These are phyloP conservation scores for Nephila pilipes DNA, from an alignment of 1,140 invertebrate genomes.

Conservation along the genomic window DNA sequence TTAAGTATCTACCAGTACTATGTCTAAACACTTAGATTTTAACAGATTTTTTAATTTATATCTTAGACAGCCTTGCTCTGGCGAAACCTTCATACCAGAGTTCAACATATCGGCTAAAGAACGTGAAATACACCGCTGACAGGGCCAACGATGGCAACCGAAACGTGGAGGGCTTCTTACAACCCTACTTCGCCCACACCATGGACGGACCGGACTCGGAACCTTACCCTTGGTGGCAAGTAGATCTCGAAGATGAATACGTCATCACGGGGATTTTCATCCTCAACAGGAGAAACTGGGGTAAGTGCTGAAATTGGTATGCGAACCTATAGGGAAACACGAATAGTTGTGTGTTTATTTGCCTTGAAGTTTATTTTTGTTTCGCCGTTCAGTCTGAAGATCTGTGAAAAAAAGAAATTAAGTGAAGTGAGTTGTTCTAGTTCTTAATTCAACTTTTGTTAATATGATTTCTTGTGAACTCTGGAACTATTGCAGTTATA, in stretches of 20 bases:
- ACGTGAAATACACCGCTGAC: slow-evolving; percentile 77
- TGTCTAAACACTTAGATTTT: too few species aligned
- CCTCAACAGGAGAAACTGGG: slow-evolving; percentile 78
- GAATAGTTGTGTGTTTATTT: too few species aligned
- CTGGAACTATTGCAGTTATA: too few species aligned
- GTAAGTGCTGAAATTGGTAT: slow-evolving; percentile 44
- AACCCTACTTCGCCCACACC: slow-evolving; percentile 78
- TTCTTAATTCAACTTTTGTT: too few species aligned
- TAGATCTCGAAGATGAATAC: slow-evolving; percentile 77
- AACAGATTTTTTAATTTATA: background rate
- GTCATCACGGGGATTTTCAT: slow-evolving; percentile 77
- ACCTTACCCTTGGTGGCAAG: slow-evolving; percentile 78
- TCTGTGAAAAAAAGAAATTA: too few species aligned
- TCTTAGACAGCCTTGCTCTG: slow-evolving; percentile 74
- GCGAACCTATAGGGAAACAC: too few species aligned
- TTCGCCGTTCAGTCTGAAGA: too few species aligned
- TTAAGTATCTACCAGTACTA: too few species aligned
- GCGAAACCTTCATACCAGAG: slow-evolving; percentile 77
- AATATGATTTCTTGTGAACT: too few species aligned
- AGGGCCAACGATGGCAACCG: slow-evolving; percentile 77
- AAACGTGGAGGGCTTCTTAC: slow-evolving; percentile 76
- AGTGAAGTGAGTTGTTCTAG: too few species aligned
- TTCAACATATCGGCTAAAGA: slow-evolving; percentile 78
- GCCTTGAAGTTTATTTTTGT: too few species aligned
- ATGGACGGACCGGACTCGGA: slow-evolving; percentile 76